Percentiles rank a stretch among this genome's conserved stretches.
phyloP scores from a whole-genome alignment of 2,113 vertebrate species.

The Xerus inauris region DNA sequence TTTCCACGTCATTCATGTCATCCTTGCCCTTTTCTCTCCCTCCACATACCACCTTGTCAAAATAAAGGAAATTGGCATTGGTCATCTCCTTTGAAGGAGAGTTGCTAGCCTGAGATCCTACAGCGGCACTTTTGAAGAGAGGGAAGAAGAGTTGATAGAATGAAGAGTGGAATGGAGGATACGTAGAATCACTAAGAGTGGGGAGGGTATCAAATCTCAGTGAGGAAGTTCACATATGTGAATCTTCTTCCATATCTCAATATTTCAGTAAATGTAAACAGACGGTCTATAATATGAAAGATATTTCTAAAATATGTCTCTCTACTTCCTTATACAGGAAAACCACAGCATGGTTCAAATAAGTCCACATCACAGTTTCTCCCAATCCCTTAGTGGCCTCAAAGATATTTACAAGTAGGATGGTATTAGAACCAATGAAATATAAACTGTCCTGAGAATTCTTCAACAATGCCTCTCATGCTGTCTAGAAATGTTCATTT shows the following conservation, averaged over 20 bases:
- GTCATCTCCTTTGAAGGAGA: not conserved
- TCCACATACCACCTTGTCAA: not conserved
- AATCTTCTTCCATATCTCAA: not conserved
- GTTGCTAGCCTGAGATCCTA: not conserved
- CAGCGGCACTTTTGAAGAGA: not conserved
- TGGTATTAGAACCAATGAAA: not conserved
- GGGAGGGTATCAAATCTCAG: not conserved
- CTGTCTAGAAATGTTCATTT: not conserved
- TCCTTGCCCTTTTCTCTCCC: not conserved
- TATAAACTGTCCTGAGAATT: not conserved
- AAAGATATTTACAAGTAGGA: not conserved
- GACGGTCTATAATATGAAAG: not conserved
- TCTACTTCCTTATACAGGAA: not conserved
- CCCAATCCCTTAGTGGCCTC: not conserved
- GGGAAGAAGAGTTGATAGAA: not conserved
- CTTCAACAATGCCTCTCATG: not conserved
- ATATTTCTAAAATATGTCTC: not conserved
- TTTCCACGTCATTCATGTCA: not conserved
- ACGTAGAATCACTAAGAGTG: not conserved
- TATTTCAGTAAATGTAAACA: not conserved
- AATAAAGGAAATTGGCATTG: not conserved
- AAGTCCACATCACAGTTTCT: not conserved
- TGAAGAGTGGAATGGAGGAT: no score
- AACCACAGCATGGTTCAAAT: not conserved
- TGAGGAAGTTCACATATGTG: not conserved